Base-by-base conservation (phyloP, 2,888 invertebrate genomes). In the Zootermopsis nevadensis region DNA sequence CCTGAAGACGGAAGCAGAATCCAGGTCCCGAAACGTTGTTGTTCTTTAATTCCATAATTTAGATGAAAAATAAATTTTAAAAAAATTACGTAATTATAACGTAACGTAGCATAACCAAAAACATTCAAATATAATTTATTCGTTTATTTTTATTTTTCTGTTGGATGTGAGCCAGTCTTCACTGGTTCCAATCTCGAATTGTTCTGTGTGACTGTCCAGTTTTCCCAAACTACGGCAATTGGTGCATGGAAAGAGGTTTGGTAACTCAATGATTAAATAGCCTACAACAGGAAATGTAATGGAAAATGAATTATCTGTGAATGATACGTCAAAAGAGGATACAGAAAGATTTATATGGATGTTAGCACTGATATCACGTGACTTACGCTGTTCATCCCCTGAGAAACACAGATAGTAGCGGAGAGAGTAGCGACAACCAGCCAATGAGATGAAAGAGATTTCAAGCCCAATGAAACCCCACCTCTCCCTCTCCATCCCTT, bases 401-500 rank as follows among this genome's bases (percentile, higher is more conserved):
- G 15, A 33, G 48, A 1, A 38, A 27, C 80, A 2, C 24, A 74
- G 53, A 60, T 24, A 33, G 6, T 31, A 53, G 79, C 15, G 30
- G 55, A 53, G 80, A 53, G 19, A 66, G 67, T 38, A 67, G 48
- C 67, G 69, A 80, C 42, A 66, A 69, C 67, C 80, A 69, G 33
- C 80, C 80, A 80, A 80, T 80, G 67, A 42, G 67, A 80, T 48
- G 69, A 48, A 35, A 69, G 67, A 48, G 33, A 38, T 80, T 35
- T 48, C 38, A 74, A 74, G 74, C 74, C 74, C 31, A 74, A 74
- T 74, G 81, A 77, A 24, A 38, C 60, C 42, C 48, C 69, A 66
- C 83, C 81, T 79, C 67, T 69, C 83, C 33, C 48, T 60, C 80
- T 33, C 77, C 81, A 31, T 67, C 77, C 81, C 35, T 80, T 83